Base-by-base conservation (phyloP, 1,140 invertebrate genomes). In the Lucilia cuprina region DNA sequence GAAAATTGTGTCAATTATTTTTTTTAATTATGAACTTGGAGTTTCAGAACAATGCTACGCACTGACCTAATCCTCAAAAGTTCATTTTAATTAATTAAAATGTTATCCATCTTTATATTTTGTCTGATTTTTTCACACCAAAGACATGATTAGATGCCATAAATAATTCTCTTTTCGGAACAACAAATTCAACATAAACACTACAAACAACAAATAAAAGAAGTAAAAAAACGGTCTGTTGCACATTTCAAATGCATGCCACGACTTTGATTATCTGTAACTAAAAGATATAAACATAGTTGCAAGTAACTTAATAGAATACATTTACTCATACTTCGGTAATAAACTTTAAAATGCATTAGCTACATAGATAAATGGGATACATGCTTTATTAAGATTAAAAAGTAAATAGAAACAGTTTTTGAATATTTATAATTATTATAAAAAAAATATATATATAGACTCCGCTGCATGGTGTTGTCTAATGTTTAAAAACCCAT, bases 401-500 rank as follows among this genome's bases (percentile, higher is more conserved):
- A 21, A 30, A 2, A 21, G n/a, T 70, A 70, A 19, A 70, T 70
- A 70, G n/a, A 70, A 4, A 70, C 65, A 70, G 65, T 70, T 70
- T 60, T 19, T 70, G 65, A 21, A 21, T 9, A 19, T 21, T 19
- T 19, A 21, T 70, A 70, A 21, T 70, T 70, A 70, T 70, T 60
- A 70, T 21, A 70, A 19, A 70, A 70, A 70, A 21, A n/a, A n/a
- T n/a, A n/a, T n/a, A 19, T 25, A 60, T 60, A 7, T 70, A 70
- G 14, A 8, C n/a, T 49, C 9, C 8, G n/a, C 17, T 65, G 60
- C n/a, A n/a, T 65, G n/a, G 17, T 65, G 17, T 19, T 65, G 21
- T 60, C 14, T 60, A 70, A 25, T 70, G 65, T 70, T 70, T 70
- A 70, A 70, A 70, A 70, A 70, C n/a, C 65, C 65, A 70, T 70